Base-by-base conservation (phyloP, 2,113 vertebrate genomes). In the Mola mola region DNA sequence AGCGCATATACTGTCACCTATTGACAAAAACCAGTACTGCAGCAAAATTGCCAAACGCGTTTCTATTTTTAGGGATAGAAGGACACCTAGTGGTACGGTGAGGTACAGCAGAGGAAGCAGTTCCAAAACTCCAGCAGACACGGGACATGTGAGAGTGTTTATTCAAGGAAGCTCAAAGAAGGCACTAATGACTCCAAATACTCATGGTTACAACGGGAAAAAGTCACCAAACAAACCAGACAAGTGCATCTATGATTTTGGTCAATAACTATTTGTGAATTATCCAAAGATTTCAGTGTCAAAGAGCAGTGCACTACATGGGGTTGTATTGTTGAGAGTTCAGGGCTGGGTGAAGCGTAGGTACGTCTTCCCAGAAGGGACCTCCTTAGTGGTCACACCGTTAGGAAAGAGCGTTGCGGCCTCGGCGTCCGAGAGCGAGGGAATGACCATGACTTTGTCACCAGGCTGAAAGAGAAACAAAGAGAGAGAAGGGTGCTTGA, bases 351-450 rank as follows among this genome's bases (percentile, higher is more conserved):
- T 98, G 75, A 94, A 98, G 40, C 97, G 96, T 72, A 99, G 86
- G 86, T 99, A 99, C 24, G 93, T 95, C 86, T 97, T 98, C 83
- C 95, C 95, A 1, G 97, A 98, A 0, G 96, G 97, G 26, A 99
- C 72, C 11, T 96, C 94, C 88, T 95, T 94, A 0, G 93, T 94
- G 66, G 90, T 94, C 70, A 98, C 81, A 24, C 96, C 96, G 44
- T 92, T 92, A 15, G 95, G 94, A 82, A 98, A 99, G 6, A 96
- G 87, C 31, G 87, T 58, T 3, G 92, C 90, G 20, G 96, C 96
- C 33, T 97, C 96, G 1, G 93, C 94, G 0, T 96, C 94, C 1
- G 95, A 86, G 31, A 99, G 88, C 12, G 87, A 92, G 26, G 97
- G 97, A 81, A 96, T 90, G 0, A 99, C 96, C 96, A 99, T 98